Evolutionary conservation across 37 sponge, comb jelly and placozoan genomes (phyloP).

Genomic region (Tethya wilhelma): DNA sequence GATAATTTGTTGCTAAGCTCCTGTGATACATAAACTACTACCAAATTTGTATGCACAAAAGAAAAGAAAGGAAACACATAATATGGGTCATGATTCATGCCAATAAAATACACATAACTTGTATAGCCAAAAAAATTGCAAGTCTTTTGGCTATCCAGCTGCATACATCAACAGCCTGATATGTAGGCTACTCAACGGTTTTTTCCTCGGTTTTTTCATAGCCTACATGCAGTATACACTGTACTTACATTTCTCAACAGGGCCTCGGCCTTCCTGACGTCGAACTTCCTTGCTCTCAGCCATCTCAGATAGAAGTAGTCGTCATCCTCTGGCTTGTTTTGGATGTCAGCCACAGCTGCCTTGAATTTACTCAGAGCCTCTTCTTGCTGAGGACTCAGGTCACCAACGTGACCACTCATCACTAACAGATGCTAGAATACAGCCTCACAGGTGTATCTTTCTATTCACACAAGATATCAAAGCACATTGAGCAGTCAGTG

Average conservation of each 20-base stretch:
- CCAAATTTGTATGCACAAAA: too few relatives aligned
- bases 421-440: too few relatives aligned
- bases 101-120: neutral
- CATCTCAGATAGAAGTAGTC: conserved; percentile 67
- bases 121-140: neutral
- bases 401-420: conserved; percentile 84
- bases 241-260: conserved; percentile 76
- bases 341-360: conserved; percentile 51
- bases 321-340: conserved; percentile 46
- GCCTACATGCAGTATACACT: too few relatives aligned
- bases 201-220: too few relatives aligned
- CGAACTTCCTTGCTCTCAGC: conserved; percentile 72
- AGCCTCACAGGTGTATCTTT: too few relatives aligned
- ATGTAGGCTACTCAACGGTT: neutral
- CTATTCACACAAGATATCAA: too few relatives aligned
- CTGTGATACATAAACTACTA: too few relatives aligned
- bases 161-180: too few relatives aligned
- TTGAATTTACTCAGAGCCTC: conserved; percentile 57
- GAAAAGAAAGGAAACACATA: too few relatives aligned
- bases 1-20: too few relatives aligned
- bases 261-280: conserved; percentile 56
- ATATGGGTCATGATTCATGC: too few relatives aligned
- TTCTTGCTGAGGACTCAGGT: conserved; percentile 65
- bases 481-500: too few relatives aligned
- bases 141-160: neutral